Evolutionary conservation across 2,797 vertebrate species (phyloP).

Genomic region (Remorina albescens): DNA sequence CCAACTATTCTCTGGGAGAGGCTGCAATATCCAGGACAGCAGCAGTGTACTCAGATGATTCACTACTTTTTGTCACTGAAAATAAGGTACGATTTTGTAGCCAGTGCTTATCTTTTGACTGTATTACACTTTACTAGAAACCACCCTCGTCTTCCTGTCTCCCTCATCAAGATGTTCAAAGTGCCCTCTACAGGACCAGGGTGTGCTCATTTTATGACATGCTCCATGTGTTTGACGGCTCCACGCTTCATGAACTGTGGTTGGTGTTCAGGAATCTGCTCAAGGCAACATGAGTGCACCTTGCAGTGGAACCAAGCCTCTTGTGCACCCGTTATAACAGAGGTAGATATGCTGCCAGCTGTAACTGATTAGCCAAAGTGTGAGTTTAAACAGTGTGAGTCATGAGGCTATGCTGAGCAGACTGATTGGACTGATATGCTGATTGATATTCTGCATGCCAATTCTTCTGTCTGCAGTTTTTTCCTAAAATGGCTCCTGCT

Average conservation of each 20-base stretch:
- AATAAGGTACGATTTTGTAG: constrained; percentile 86
- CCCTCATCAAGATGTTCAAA: constrained; percentile 85
- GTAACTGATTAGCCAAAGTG: constrained; percentile 1
- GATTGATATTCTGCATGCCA: constrained; percentile 7
- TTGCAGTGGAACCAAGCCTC: constrained; percentile 84
- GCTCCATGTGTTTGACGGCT: constrained; percentile 87
- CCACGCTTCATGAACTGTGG: constrained; percentile 94
- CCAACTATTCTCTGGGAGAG: constrained; percentile 92
- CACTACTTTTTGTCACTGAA: constrained; percentile 88
- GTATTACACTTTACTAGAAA: background rate
- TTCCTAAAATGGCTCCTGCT: constrained; percentile 85
- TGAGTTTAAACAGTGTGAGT: constrained; percentile 13
- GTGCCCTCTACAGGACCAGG: constrained; percentile 90
- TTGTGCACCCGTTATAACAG: constrained; percentile 89
- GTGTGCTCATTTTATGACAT: constrained; percentile 92
- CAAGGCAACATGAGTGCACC: constrained; percentile 80
- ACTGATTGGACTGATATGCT: background rate
- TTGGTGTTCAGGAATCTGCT: constrained; percentile 90
- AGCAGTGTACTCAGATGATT: constrained; percentile 76
- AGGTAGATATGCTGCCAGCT: constrained; percentile 77
- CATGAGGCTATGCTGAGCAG: constrained; percentile 1
- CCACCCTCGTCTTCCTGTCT: background rate
- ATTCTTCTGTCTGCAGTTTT: constrained; percentile 84
- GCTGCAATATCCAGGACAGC: constrained; percentile 80
- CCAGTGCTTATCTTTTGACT: background rate